Percentiles rank a stretch among this genome's conserved stretches.
These are phyloP conservation scores for Myrmecophaga tridactyla DNA, from an alignment of 2,113 vertebrate genomes.

Conservation along the genomic window DNA sequence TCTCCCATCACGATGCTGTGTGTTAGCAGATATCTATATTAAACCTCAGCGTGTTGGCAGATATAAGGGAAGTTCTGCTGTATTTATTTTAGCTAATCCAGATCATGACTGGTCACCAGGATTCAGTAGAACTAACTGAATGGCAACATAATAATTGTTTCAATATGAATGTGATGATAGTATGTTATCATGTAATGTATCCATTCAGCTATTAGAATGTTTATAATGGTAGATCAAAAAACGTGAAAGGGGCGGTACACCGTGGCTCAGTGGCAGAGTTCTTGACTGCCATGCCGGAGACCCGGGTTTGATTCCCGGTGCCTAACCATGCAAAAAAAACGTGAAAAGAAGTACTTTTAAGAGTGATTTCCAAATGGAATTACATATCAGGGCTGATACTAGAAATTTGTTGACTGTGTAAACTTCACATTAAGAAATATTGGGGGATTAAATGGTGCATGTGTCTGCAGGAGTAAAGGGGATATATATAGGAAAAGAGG, in stretches of 20 bases:
- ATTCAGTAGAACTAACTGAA: background rate
- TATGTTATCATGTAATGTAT: background rate
- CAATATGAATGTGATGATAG: background rate
- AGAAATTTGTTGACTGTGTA: background rate
- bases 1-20: background rate
- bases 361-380: background rate
- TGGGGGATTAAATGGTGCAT: background rate
- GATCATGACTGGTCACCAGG: background rate
- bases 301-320: too few relatives aligned
- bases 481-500: background rate
- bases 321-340: too few relatives aligned
- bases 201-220: background rate
- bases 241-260: too few relatives aligned
- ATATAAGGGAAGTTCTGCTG: background rate
- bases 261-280: too few relatives aligned
- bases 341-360: background rate
- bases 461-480: background rate
- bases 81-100: background rate
- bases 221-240: background rate
- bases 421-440: background rate
- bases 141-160: background rate
- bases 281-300: too few relatives aligned
- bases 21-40: background rate
- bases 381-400: background rate
- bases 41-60: background rate